Conservation (phyloP, 2,797 vertebrate species). For the Pterois miles region DNA sequence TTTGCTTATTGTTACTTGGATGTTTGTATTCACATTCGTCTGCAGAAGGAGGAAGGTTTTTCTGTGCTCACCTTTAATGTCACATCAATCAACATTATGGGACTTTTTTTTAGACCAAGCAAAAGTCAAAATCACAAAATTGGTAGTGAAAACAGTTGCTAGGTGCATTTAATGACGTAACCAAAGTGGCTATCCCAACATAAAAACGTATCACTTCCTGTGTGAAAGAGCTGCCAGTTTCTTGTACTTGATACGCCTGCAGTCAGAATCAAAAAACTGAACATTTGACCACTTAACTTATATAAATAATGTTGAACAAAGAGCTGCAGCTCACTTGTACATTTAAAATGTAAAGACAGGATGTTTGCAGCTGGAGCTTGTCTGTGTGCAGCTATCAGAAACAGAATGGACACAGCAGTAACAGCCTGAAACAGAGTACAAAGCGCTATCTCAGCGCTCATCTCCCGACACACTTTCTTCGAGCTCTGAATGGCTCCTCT, state of each 20-base stretch:
- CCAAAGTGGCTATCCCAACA: neutral
- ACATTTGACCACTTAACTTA: neutral
- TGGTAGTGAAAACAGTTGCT: neutral
- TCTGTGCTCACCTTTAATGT: neutral
- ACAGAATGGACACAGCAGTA: neutral
- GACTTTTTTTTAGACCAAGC: neutral
- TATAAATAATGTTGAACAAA: neutral
- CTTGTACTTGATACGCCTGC: too few species aligned
- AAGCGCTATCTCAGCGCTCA: conserved; percentile 34
- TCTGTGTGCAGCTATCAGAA: neutral
- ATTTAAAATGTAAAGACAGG: neutral
- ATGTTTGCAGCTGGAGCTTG: neutral
- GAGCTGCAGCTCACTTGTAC: neutral
- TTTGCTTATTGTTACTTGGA: too few species aligned
- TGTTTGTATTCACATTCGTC: neutral
- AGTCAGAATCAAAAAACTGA: too few species aligned
- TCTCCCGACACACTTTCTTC: conserved; percentile 44
- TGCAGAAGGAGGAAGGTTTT: neutral
- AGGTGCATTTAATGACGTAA: neutral
- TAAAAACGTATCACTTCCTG: neutral
- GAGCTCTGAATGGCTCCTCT: conserved; percentile 60
- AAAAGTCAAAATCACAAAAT: neutral
- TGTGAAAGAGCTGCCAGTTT: neutral
- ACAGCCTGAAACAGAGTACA: conserved; percentile 38
- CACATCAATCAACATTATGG: neutral